phyloP scores from a whole-genome alignment of 2,797 vertebrate species.

The Hydrolagus colliei region DNA sequence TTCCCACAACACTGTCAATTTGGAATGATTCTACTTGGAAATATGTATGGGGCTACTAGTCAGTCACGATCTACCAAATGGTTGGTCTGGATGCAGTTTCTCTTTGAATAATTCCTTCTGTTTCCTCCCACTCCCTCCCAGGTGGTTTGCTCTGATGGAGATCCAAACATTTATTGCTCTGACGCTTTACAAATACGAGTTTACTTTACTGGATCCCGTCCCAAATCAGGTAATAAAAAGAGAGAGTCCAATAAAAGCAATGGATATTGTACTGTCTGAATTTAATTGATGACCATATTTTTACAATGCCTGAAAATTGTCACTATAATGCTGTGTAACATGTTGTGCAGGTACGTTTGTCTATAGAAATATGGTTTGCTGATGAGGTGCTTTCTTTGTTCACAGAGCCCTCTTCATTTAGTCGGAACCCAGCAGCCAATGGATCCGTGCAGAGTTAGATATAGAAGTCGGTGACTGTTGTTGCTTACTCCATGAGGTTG shows the following conservation, averaged over 20 bases:
- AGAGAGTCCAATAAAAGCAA: conserved; percentile 28
- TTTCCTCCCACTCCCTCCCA: conserved; percentile 42
- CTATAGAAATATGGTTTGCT: not conserved
- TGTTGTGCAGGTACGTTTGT: not conserved
- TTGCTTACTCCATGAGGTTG: not conserved
- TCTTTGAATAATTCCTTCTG: conserved; percentile 14
- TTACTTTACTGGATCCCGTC: conserved; percentile 57
- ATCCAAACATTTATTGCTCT: conserved; percentile 57
- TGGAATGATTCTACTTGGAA: too few relatives aligned
- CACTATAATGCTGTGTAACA: not conserved
- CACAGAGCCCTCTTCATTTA: conserved; percentile 62
- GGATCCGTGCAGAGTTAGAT: conserved; percentile 53
- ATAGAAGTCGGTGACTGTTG: conserved; percentile 40
- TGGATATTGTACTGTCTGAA: conserved; percentile 16
- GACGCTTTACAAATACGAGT: conserved; percentile 63
- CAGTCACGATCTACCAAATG: too few relatives aligned
- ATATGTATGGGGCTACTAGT: too few relatives aligned
- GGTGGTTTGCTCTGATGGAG: conserved; percentile 66
- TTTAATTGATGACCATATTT: not conserved
- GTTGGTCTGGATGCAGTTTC: not conserved
- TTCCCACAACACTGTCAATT: too few relatives aligned
- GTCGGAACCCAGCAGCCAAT: conserved; percentile 65
- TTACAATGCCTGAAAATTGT: not conserved
- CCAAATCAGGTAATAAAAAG: conserved; percentile 58
- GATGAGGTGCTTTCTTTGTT: conserved; percentile 30